Base-by-base conservation (phyloP, 2,888 invertebrate species). In the Seira sanloemensis region DNA sequence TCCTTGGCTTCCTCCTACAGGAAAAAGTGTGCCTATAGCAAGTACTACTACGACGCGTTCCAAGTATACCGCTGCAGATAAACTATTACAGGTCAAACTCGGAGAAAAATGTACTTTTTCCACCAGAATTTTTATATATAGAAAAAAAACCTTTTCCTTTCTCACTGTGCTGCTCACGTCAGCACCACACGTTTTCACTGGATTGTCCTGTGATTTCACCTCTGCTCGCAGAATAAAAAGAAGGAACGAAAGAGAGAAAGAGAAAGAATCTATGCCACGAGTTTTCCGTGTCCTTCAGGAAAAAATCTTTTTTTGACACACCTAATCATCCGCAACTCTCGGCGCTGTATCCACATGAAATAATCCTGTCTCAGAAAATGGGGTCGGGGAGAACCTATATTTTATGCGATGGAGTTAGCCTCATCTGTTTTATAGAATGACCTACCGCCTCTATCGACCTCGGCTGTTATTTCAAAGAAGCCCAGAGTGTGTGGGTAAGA, bases 121-220 rank as follows among this genome's bases (percentile, higher is more conserved):
- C 62, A 5, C 23, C 19, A 23, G 62, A 9, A 21, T 21, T 23
- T 62, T 23, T 19, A 4, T 62, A 9, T 62, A 23, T 62, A 21
- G 62, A 62, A n/a, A n/a, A n/a, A n/a, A n/a, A 21, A n/a, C 62
- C 62, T 62, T 21, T 23, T 4, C 4, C 12, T 50, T 37, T 58
- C 21, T 62, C 12, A 12, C 21, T 62, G 21, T 23, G 78, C 78
- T 69, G 78, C 84, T 75, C 78, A 78, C 84, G 84, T 84, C 84
- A 84, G 84, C 84, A 65, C 50, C 74, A 71, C 82, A 72, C 75
- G 84, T 78, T 78, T 78, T 19, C 75, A 74, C 74, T 84, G 78
- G 84, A 78, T 78, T 78, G 78, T 78, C 78, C 83, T 83, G 83
- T 83, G 78, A 83, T 83, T 83, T 83, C 83, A 83, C 83, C 83